phyloP scores from a whole-genome alignment of 2,888 invertebrate genomes.

The Lydus trimaculatus region DNA sequence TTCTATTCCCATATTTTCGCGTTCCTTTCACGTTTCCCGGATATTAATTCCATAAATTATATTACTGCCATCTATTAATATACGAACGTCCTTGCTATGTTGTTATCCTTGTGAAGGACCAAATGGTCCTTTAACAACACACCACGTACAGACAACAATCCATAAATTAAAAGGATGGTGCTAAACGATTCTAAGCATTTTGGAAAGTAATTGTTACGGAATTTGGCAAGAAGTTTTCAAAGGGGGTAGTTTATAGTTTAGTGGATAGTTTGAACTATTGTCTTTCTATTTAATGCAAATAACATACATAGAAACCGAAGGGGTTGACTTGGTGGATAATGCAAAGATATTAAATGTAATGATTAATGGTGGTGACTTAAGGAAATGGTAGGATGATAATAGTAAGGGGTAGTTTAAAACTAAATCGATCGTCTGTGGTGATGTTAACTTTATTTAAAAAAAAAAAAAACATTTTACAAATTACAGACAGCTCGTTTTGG shows the following conservation, averaged over 20 bases:
- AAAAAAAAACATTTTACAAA: not conserved
- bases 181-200: not conserved
- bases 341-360: not conserved
- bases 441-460: not conserved
- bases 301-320: not conserved
- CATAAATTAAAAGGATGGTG: slow-evolving; percentile 5
- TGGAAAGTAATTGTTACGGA: not conserved
- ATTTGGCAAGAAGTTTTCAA: not conserved
- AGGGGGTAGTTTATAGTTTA: not conserved
- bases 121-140: slow-evolving; percentile 18
- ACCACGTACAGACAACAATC: slow-evolving; percentile 13
- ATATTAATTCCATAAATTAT: slow-evolving; percentile 58
- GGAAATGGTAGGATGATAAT: not conserved
- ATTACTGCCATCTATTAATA: slow-evolving; percentile 35
- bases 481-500: not conserved
- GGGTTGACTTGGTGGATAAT: not conserved
- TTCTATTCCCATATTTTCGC: slow-evolving; percentile 24
- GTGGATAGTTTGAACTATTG: not conserved
- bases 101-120: slow-evolving; percentile 25
- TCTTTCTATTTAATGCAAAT: not conserved
- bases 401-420: not conserved
- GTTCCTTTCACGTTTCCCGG: slow-evolving; percentile 44
- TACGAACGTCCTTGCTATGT: slow-evolving; percentile 42
- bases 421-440: not conserved
- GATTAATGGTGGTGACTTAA: slow-evolving; percentile 6